Base-by-base conservation (phyloP, 2,113 vertebrate genomes). In the Numida meleagris region DNA sequence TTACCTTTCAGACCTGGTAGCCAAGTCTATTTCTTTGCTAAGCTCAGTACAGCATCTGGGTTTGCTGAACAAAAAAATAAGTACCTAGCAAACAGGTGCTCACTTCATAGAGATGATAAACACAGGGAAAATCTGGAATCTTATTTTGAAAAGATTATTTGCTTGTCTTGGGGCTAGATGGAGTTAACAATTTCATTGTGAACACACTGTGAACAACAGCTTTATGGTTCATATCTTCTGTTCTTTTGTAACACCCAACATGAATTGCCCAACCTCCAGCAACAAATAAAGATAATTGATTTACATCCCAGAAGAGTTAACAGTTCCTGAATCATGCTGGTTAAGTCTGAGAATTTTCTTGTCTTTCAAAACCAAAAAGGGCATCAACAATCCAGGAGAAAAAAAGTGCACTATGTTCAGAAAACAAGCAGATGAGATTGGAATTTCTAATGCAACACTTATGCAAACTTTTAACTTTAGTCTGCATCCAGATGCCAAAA, bases 401-500 rank as follows among this genome's bases (percentile, higher is more conserved):
- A 12, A 74, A 33, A 57, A 68, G n/a, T 0, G 0, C 8, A 53
- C 31, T 63, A 33, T 0, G 0, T 50, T 75, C 73, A 76, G 62
- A 71, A 93, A 84, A 82, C 15, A 89, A 87, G 62, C 20, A 87
- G 62, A 84, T 34, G 14, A 18, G 77, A 48, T 5, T 16, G 23
- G 70, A 17, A 59, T 67, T 83, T 80, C 77, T 63, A 77, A 71
- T 31, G 59, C 55, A 91, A 91, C 46, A 57, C 34, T 90, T 38
- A 7, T 67, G 65, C 51, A 90, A 96, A 80, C n/a, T 21, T 63
- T 94, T 63, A 81, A 83, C 43, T 88, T 88, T 18, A 33, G 42
- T 71, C 70, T 53, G 31, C 15, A 92, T 23, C 40, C 24, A 40
- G 23, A 68, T 15, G 16, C 51, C 80, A 90, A 89, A 85, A 68